Evolutionary conservation across 2,888 invertebrate genomes (phyloP).

Genomic region (Erebia palarica): DNA sequence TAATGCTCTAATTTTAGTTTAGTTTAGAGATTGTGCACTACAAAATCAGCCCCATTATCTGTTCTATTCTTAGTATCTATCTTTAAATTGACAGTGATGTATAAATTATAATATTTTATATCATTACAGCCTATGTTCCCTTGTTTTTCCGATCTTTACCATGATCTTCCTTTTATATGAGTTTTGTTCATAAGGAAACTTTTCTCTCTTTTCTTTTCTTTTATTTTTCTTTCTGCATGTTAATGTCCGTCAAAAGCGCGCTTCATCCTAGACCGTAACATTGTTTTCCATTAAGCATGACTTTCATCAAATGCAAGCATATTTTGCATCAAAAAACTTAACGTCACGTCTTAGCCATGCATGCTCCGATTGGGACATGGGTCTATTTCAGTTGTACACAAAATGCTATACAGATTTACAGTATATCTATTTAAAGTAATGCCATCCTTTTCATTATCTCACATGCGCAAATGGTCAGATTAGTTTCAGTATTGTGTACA

Average conservation of each 20-base stretch:
- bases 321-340: background rate
- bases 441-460: background rate
- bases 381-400: background rate
- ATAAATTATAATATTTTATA: background rate
- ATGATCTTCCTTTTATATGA: background rate
- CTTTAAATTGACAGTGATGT: background rate
- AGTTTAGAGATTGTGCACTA: no score
- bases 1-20: no score
- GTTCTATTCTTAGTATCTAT: background rate
- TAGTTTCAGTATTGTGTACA: background rate
- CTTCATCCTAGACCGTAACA: no score
- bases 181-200: background rate
- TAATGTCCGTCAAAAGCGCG: no score
- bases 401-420: background rate
- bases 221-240: no score
- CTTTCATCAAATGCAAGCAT: no score
- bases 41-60: no score
- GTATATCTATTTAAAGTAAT: background rate
- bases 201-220: no score
- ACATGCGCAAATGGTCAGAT: background rate
- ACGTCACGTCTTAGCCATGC: background rate
- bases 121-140: background rate
- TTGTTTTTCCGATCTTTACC: background rate
- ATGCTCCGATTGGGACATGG: background rate
- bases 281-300: no score